phyloP scores from a whole-genome alignment of 2,797 vertebrate genomes.

The Dendrocincla tyrannina region DNA sequence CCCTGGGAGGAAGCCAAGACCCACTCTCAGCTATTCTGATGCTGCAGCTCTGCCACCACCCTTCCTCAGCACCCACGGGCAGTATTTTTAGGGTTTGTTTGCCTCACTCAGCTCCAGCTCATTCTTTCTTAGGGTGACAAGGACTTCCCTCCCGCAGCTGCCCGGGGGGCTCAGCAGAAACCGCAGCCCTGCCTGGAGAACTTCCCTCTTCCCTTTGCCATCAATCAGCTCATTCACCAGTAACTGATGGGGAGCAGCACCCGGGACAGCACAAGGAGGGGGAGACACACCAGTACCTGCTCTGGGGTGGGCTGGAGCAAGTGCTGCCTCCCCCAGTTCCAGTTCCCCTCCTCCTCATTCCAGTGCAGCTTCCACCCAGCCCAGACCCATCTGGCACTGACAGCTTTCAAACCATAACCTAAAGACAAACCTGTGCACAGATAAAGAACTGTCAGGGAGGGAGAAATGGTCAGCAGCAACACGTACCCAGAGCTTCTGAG shows the following conservation, averaged over 20 bases:
- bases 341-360: background rate
- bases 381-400: background rate
- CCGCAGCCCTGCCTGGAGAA: constrained; percentile 60
- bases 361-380: background rate
- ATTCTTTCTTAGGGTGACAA: constrained; percentile 53
- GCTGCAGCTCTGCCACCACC: constrained; percentile 5
- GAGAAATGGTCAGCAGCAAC: background rate
- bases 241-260: background rate
- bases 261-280: background rate
- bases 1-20: background rate
- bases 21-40: background rate
- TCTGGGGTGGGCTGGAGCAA: background rate
- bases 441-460: background rate
- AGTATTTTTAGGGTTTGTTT: constrained; percentile 52
- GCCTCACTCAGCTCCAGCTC: background rate
- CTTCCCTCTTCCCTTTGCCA: background rate
- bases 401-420: background rate
- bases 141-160: constrained; percentile 49
- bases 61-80: background rate
- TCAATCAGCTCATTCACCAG: background rate
- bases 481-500: background rate
- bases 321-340: background rate
- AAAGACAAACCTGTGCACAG: background rate
- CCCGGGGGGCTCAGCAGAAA: constrained; percentile 50
- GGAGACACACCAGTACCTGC: background rate